Percentiles rank a stretch among this genome's conserved stretches.
These are phyloP conservation scores for Drosophila histrio DNA, from an alignment of 2,888 invertebrate genomes.

Conservation along the genomic window DNA sequence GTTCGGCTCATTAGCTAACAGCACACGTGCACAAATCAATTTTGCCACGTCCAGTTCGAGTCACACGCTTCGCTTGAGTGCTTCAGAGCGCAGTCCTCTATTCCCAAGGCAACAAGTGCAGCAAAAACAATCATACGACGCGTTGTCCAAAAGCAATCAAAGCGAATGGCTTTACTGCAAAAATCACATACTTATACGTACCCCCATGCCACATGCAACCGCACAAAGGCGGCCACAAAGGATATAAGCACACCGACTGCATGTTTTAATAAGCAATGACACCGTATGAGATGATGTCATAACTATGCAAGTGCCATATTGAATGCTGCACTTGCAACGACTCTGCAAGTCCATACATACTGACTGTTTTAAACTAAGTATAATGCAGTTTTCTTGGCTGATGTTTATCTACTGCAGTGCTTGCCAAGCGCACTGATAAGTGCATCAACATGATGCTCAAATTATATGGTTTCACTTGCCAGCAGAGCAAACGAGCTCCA, in stretches of 20 bases:
- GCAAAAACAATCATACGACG: slow-evolving; percentile 69
- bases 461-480: slow-evolving; percentile 69
- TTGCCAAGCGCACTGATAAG: slow-evolving; percentile 73
- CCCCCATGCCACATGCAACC: slow-evolving; percentile 6
- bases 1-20: slow-evolving; percentile 68
- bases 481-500: slow-evolving; percentile 55
- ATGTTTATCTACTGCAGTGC: slow-evolving; percentile 66
- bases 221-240: slow-evolving; percentile 5
- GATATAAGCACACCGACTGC: slow-evolving; percentile 3
- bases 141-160: slow-evolving; percentile 70
- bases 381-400: slow-evolving; percentile 48
- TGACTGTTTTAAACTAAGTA: slow-evolving; percentile 21
- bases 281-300: slow-evolving; percentile 29
- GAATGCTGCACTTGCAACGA: slow-evolving; percentile 26
- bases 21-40: slow-evolving; percentile 76
- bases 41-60: slow-evolving; percentile 48
- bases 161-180: slow-evolving; percentile 54
- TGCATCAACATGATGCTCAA: slow-evolving; percentile 75
- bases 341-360: not conserved
- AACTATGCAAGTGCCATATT: slow-evolving; percentile 50
- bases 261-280: slow-evolving; percentile 69
- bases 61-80: slow-evolving; percentile 31
- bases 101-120: slow-evolving; percentile 30
- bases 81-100: slow-evolving; percentile 17
- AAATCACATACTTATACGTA: slow-evolving; percentile 39